A percentile compares a stretch with the other conserved stretches of the same genome.
Evolutionary conservation across 2,113 vertebrate species (phyloP).

Genomic region (Callionymus lyra): DNA sequence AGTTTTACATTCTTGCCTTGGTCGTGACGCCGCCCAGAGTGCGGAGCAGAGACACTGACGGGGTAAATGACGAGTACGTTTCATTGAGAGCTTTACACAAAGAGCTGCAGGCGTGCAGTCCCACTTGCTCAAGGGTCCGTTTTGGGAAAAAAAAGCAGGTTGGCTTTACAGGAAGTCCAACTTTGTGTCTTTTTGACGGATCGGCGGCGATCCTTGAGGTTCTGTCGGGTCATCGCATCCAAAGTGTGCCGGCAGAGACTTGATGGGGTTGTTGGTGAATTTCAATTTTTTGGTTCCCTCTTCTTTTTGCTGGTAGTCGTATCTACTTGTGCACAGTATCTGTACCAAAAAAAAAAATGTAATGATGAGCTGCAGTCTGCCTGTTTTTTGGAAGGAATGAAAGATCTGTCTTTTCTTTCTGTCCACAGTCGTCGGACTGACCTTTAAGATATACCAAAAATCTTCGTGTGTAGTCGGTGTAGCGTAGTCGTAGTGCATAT

Average conservation of each 20-base stretch:
- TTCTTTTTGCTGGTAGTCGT: constrained; percentile 38
- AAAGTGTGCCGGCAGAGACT: constrained; percentile 26
- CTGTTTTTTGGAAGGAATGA: constrained; percentile 66
- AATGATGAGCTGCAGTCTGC: constrained; percentile 75
- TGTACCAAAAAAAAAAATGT: constrained; percentile 86
- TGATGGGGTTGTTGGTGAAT: constrained; percentile 10
- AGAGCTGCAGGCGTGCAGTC: constrained; percentile 35
- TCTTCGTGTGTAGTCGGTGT: constrained; percentile 72
- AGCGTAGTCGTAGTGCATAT: constrained; percentile 68
- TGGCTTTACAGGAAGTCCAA: constrained; percentile 25
- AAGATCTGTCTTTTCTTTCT: constrained; percentile 44
- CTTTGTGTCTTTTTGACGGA: background rate
- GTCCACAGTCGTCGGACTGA: constrained; percentile 54
- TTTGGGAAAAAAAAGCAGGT: constrained; percentile 29
- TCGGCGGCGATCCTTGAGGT: constrained; percentile 22
- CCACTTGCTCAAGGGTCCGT: constrained; percentile 20
- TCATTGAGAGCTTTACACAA: constrained; percentile 60
- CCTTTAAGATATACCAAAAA: constrained; percentile 79
- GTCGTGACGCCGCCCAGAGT: constrained; percentile 22
- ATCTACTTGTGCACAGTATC: constrained; percentile 74
- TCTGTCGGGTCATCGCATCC: constrained; percentile 24
- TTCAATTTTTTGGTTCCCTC: constrained; percentile 29
- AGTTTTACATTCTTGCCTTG: constrained; percentile 36
- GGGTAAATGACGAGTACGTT: constrained; percentile 42
- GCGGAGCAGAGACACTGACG: constrained; percentile 39